Evolutionary conservation across 2,113 vertebrate species (phyloP).

Genomic region (Cololabis saira): DNA sequence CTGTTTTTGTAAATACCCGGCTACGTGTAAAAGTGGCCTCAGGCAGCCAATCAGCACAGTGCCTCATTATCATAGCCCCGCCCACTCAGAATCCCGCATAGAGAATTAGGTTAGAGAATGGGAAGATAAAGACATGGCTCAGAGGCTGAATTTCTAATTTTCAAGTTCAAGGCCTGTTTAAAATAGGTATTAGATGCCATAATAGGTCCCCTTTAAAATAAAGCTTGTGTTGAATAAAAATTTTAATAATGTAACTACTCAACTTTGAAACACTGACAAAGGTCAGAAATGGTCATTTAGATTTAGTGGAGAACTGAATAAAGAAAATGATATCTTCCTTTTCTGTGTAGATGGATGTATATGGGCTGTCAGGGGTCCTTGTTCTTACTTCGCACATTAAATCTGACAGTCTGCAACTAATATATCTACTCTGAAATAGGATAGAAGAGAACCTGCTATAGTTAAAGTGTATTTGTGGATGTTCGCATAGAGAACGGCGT

Average conservation of each 20-base stretch:
- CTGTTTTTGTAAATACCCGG: no score
- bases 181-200: no score
- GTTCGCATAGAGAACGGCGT: slow-evolving; percentile 31
- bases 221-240: neutral
- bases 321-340: slow-evolving; percentile 27
- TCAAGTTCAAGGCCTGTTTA: no score
- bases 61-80: no score
- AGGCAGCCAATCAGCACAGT: no score
- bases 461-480: slow-evolving; percentile 16
- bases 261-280: slow-evolving; percentile 7
- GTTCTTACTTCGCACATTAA: slow-evolving; percentile 52
- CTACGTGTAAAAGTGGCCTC: no score
- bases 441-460: slow-evolving; percentile 8
- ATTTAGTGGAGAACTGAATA: slow-evolving; percentile 7
- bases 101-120: no score
- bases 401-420: slow-evolving; percentile 42
- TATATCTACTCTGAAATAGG: slow-evolving; percentile 38
- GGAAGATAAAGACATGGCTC: no score
- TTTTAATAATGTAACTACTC: slow-evolving; percentile 8
- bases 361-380: slow-evolving; percentile 9
- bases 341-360: slow-evolving; percentile 32
- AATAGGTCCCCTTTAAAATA: no score
- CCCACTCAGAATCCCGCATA: no score
- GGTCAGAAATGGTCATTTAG: no score
- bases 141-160: no score